A percentile compares a stretch with the other conserved stretches of the same genome.
phyloP scores from a whole-genome alignment of 2,113 vertebrate genomes.

The Erythrocercus mccallii region DNA sequence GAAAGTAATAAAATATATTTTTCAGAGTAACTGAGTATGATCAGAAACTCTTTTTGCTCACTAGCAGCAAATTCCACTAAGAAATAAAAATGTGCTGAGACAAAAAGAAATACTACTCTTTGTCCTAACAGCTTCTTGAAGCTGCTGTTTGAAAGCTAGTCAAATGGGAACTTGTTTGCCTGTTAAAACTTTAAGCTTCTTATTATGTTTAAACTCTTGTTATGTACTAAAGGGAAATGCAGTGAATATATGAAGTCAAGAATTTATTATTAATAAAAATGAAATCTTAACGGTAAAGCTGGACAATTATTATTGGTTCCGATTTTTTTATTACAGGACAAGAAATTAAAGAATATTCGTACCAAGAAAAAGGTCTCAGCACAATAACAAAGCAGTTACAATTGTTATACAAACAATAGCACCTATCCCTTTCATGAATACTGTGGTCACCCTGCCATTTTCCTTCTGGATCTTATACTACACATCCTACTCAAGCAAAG shows the following conservation, averaged over 20 bases:
- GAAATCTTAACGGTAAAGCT: background rate
- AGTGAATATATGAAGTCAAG: background rate
- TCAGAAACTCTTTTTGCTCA: background rate
- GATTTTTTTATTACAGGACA: background rate
- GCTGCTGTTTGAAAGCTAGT: background rate
- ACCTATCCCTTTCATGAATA: accelerated
- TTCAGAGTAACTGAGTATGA: background rate
- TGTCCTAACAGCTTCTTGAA: background rate
- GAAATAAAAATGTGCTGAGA: background rate
- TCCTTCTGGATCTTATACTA: accelerated
- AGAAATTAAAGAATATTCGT: background rate
- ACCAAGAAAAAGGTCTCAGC: background rate
- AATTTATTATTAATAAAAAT: background rate
- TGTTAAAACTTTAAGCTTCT: background rate
- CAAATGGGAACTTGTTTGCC: background rate
- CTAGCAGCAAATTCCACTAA: constrained; percentile 17
- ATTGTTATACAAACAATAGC: background rate
- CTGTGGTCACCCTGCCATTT: accelerated
- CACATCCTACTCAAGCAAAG: background rate
- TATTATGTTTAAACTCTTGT: background rate
- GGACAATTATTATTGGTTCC: background rate
- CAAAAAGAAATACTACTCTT: background rate
- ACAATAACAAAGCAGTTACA: background rate
- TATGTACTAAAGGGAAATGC: background rate
- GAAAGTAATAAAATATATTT: constrained; percentile 45